phyloP scores from a whole-genome alignment of 2,888 invertebrate genomes.

The Tinea semifulvella region DNA sequence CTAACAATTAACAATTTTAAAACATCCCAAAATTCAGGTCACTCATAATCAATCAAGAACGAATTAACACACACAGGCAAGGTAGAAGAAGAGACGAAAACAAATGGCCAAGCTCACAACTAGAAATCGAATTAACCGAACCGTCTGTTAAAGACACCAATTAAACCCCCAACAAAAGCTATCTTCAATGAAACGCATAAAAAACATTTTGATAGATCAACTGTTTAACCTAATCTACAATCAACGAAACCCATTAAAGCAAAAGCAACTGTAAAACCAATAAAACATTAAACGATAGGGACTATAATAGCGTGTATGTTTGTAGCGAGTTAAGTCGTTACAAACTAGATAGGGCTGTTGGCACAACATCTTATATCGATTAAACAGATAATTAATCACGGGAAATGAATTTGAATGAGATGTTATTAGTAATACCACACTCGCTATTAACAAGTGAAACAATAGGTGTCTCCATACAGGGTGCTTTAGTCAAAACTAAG shows the following conservation, averaged over 20 bases:
- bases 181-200: constrained; percentile 56
- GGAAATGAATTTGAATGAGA: constrained; percentile 67
- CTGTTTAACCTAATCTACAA: constrained; percentile 61
- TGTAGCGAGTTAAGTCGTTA: constrained; percentile 18
- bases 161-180: constrained; percentile 62
- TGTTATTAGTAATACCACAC: constrained; percentile 66
- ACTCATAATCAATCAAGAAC: constrained; percentile 58
- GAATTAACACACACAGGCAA: constrained; percentile 51
- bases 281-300: constrained; percentile 15
- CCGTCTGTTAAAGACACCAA: constrained; percentile 61
- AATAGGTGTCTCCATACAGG: constrained; percentile 42
- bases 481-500: too few species aligned
- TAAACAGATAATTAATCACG: constrained; percentile 68
- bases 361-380: constrained; percentile 67
- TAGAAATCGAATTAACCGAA: constrained; percentile 59
- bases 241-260: constrained; percentile 21
- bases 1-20: constrained; percentile 5
- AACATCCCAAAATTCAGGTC: constrained; percentile 26
- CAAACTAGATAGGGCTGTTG: constrained; percentile 58
- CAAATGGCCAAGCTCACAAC: constrained; percentile 46
- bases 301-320: constrained; percentile 20
- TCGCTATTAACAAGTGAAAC: constrained; percentile 65
- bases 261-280: constrained; percentile 27
- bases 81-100: constrained; percentile 42
- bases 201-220: constrained; percentile 63